A percentile compares a stretch with the other conserved stretches of the same genome.
Evolutionary conservation across 2,888 invertebrate genomes (phyloP).

Genomic region (Idaea straminata): DNA sequence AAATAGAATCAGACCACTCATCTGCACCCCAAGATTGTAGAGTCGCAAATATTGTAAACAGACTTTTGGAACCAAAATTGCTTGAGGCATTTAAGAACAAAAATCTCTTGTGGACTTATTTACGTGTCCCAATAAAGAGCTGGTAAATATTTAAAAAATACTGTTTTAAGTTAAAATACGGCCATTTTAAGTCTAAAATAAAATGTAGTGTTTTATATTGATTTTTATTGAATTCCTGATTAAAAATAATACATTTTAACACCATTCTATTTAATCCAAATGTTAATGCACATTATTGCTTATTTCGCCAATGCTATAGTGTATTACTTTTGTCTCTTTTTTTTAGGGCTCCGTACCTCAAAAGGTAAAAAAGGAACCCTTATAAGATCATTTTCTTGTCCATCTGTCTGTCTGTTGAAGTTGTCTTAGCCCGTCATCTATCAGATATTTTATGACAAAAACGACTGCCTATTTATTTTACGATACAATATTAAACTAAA

Average conservation of each 20-base stretch:
- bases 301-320: too few species aligned
- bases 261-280: not conserved
- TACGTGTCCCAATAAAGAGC: constrained; percentile 21
- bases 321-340: too few species aligned
- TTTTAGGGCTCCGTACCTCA: too few species aligned
- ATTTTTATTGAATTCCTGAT: constrained; percentile 12
- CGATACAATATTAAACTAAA: too few species aligned
- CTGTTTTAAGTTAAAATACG: constrained; percentile 27
- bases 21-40: constrained; percentile 33
- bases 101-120: constrained; percentile 30
- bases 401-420: too few species aligned
- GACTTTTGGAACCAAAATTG: constrained; percentile 31
- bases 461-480: too few species aligned
- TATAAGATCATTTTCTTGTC: too few species aligned
- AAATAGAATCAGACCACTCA: constrained; percentile 35
- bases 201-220: constrained; percentile 12
- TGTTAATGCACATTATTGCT: too few species aligned
- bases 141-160: constrained; percentile 7
- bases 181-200: constrained; percentile 28
- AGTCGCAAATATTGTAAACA: constrained; percentile 42
- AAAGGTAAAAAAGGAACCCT: too few species aligned
- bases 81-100: constrained; percentile 37
- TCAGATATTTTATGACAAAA: too few species aligned
- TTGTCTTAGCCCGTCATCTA: too few species aligned
- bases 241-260: too few species aligned